phyloP scores from a whole-genome alignment of 2,113 vertebrate genomes.

The Sclerurus mexicanus region DNA sequence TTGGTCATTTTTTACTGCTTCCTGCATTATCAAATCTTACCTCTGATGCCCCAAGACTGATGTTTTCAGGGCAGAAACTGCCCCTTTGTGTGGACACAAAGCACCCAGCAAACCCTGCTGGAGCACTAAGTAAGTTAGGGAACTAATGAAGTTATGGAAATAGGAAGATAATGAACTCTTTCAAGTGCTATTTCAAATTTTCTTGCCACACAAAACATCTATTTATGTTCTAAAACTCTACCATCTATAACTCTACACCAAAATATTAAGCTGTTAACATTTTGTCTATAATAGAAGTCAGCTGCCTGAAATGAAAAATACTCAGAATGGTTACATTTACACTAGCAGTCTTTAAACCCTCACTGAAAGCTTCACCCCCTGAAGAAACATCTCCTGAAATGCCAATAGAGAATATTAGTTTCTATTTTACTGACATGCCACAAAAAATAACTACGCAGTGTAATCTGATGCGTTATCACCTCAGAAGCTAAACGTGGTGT shows the following conservation, averaged over 20 bases:
- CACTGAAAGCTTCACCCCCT: neutral
- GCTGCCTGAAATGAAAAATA: neutral
- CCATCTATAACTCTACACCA: neutral
- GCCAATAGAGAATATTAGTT: neutral
- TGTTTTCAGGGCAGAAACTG: neutral
- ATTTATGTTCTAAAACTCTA: neutral
- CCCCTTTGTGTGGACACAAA: neutral
- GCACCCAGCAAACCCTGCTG: neutral
- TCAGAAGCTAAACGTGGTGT: neutral
- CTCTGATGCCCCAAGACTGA: neutral
- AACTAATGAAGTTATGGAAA: constrained; percentile 2
- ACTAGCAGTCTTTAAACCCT: neutral
- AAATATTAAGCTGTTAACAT: neutral
- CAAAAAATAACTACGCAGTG: neutral
- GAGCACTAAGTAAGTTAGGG: neutral
- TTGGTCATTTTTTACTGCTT: neutral
- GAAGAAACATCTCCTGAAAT: neutral
- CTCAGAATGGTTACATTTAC: neutral
- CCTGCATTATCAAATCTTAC: neutral
- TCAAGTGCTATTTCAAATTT: neutral
- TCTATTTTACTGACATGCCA: neutral
- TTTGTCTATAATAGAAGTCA: neutral
- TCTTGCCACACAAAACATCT: neutral
- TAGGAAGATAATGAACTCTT: neutral
- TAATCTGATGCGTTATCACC: constrained; percentile 1